Percentiles rank a stretch among this genome's conserved stretches.
These are phyloP conservation scores for Pelodytes ibericus DNA, from an alignment of 2,797 vertebrate genomes.

Conservation along the genomic window DNA sequence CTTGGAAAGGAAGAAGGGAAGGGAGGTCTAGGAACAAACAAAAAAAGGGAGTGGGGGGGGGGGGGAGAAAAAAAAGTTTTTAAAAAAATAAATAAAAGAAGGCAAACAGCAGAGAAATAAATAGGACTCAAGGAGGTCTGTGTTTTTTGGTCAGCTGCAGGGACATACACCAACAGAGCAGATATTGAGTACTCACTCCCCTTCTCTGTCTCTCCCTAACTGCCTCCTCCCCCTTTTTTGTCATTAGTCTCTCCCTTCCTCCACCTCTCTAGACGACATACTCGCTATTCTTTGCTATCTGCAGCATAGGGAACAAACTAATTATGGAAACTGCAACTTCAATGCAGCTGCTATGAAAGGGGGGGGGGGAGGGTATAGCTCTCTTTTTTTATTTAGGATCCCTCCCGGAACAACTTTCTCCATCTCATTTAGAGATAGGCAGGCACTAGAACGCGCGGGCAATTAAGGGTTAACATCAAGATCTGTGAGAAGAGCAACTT, in stretches of 20 bases:
- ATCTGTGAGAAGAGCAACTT: too few species aligned
- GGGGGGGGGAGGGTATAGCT: constrained; percentile 26
- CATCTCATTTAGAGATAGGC: neutral
- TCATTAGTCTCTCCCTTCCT: neutral
- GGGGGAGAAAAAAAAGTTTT: neutral
- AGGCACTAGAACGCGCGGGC: neutral
- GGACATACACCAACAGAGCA: constrained; percentile 17
- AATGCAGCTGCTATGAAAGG: constrained; percentile 36
- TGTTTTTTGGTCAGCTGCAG: constrained; percentile 33
- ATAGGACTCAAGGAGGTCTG: constrained; percentile 15
- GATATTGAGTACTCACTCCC: constrained; percentile 23
- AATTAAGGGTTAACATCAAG: too few species aligned
- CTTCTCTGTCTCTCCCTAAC: constrained; percentile 29
- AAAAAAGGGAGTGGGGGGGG: neutral
- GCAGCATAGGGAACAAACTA: constrained; percentile 33
- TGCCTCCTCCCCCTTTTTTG: neutral
- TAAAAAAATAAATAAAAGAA: constrained; percentile 1
- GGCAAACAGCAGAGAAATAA: neutral
- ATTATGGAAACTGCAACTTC: constrained; percentile 52
- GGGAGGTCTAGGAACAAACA: neutral
- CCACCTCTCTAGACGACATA: constrained; percentile 32
- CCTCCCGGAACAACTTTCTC: neutral
- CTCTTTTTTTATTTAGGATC: constrained; percentile 18
- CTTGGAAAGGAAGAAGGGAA: neutral
- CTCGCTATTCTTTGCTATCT: constrained; percentile 51